Evolutionary conservation across 2,113 vertebrate species (phyloP).

Genomic region (Melanotaenia duboulayi): DNA sequence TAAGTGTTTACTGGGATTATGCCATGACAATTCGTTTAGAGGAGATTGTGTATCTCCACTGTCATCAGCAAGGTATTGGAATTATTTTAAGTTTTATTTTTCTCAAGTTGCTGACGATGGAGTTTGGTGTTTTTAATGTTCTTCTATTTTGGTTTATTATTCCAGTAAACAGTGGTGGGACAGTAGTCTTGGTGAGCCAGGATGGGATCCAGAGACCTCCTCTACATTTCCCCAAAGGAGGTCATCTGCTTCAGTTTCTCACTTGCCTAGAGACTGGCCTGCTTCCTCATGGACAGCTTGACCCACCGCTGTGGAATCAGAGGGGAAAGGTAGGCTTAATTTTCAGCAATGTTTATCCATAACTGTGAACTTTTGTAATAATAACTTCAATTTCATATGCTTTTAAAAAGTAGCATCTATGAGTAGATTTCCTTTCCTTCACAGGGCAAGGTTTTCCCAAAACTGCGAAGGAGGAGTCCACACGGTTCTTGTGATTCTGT

Average conservation of each 20-base stretch:
- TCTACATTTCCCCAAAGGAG: slow-evolving; percentile 93
- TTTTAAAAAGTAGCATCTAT: background rate
- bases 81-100: background rate
- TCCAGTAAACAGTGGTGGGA: slow-evolving; percentile 95
- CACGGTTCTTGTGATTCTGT: slow-evolving; percentile 92
- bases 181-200: slow-evolving; percentile 96
- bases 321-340: slow-evolving; percentile 89
- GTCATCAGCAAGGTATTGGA: slow-evolving; percentile 93
- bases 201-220: slow-evolving; percentile 98
- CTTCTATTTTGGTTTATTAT: slow-evolving; percentile 1
- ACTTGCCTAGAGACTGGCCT: slow-evolving; percentile 97
- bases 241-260: slow-evolving; percentile 96
- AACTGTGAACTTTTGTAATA: background rate
- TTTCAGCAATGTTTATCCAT: background rate
- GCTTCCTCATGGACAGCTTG: slow-evolving; percentile 94
- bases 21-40: slow-evolving; percentile 97
- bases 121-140: background rate
- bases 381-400: background rate
- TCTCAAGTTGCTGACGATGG: background rate
- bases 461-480: slow-evolving; percentile 90
- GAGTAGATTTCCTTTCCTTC: background rate
- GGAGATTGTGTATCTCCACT: slow-evolving; percentile 98
- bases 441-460: slow-evolving; percentile 98
- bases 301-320: slow-evolving; percentile 97
- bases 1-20: slow-evolving; percentile 98